Percentiles rank a stretch among this genome's conserved stretches.
Conservation (phyloP, 2,113 vertebrate genomes). For the Felis chaus region DNA sequence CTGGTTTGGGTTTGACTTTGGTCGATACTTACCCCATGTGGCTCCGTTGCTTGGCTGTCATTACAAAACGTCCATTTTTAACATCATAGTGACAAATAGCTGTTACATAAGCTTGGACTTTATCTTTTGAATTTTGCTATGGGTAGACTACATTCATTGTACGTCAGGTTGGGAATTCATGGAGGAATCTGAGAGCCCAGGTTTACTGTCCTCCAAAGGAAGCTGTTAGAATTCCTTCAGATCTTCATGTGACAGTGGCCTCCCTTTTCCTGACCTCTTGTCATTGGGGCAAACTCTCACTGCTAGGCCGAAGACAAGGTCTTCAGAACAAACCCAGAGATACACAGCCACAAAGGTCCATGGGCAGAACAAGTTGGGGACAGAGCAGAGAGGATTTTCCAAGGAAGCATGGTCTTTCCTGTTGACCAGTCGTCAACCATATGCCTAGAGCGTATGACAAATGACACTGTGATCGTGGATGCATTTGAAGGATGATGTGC, state of each 20-base stretch:
- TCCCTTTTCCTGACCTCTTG: neutral
- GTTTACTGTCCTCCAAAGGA: neutral
- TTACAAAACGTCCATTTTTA: neutral
- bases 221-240: neutral
- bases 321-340: neutral
- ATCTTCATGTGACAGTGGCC: neutral
- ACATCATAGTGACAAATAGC: neutral
- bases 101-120: neutral
- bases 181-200: neutral
- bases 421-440: neutral
- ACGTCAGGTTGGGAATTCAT: neutral
- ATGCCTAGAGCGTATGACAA: neutral
- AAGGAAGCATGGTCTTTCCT: neutral
- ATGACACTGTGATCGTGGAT: neutral
- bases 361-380: neutral
- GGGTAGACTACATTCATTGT: neutral
- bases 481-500: neutral
- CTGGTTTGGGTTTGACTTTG: neutral
- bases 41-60: neutral
- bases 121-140: neutral
- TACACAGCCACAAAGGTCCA: fast-evolving
- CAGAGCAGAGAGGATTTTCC: neutral
- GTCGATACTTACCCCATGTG: neutral
- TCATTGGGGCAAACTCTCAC: too few species aligned
- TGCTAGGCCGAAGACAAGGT: neutral